Conservation (phyloP, 2,797 vertebrate species). For the Carcharodon carcharias region DNA sequence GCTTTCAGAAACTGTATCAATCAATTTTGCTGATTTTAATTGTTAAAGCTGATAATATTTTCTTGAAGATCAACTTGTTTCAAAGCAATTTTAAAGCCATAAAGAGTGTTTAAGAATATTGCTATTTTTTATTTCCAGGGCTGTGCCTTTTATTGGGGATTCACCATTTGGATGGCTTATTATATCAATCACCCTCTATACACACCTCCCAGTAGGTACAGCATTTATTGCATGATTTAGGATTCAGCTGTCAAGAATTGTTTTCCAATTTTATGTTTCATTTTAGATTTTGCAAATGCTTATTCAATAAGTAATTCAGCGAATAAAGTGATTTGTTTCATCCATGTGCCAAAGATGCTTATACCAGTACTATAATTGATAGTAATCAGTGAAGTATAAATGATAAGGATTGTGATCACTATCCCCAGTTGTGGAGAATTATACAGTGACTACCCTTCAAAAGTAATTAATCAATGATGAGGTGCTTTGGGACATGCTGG, state of each 20-base stretch:
- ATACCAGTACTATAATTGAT: neutral
- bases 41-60: neutral
- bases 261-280: neutral
- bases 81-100: slow-evolving; percentile 40
- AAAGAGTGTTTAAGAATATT: slow-evolving; percentile 41
- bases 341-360: neutral
- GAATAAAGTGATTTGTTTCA: neutral
- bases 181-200: slow-evolving; percentile 61
- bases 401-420: neutral
- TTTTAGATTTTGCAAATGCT: neutral
- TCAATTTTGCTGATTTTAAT: neutral
- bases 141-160: slow-evolving; percentile 67
- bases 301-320: neutral
- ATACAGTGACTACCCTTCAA: neutral
- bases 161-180: slow-evolving; percentile 61
- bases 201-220: slow-evolving; percentile 64
- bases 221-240: neutral
- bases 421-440: neutral
- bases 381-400: neutral
- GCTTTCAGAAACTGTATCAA: neutral
- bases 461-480: neutral
- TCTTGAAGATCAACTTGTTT: neutral
- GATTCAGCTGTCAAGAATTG: neutral
- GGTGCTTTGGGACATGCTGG: neutral
- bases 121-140: slow-evolving; percentile 51